Evolutionary conservation across 1,140 invertebrate genomes (phyloP), one percentile per base, ranked within the genome.

Genomic region (Chionoecetes opilio): DNA sequence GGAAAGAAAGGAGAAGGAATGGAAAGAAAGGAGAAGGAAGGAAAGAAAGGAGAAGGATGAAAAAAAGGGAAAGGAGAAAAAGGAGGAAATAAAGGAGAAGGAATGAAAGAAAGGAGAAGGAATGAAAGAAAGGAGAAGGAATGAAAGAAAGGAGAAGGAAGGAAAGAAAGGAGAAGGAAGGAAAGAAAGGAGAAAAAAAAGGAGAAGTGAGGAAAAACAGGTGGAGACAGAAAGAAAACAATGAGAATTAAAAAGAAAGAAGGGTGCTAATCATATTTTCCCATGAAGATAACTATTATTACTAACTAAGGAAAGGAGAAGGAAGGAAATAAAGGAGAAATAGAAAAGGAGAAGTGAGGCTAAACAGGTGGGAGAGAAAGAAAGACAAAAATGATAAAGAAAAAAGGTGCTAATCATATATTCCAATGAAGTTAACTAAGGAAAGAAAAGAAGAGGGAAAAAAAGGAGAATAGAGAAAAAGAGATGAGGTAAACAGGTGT

Each of bases 391-490:
- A 14, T 5, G 41, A 46, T 46, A 14, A 46, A 46, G 41, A 46
- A 5, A 46, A 14, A 46, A 46, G 14, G 41, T 14, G 14, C 41
- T n/a, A n/a, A n/a, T n/a, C n/a, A n/a, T n/a, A n/a, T 5, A 5
- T 29, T n/a, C 3, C 26, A 26, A 84, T 9, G 82, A 32, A 26
- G 82, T 6, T 3, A 26, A 26, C 5, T 3, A 84, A n/a, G 31
- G 32, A 34, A 32, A 86, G 84, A 34, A 32, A 86, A 32, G 26
- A 32, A 86, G 84, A 86, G 84, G 35, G 84, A 86, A 32, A 34
- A 32, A 86, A 32, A 86, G 84, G 35, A 32, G 35, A 32, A 86
- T 8, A 84, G 82, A 84, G 82, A 84, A n/a, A 84, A n/a, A 84
- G 82, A 31, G 46, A 53, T 8, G 14, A 46, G 14, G 41, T 5